These are phyloP conservation scores for Sycobia sp. DNA, from an alignment of 1,140 invertebrate genomes.

Conservation along the genomic window DNA sequence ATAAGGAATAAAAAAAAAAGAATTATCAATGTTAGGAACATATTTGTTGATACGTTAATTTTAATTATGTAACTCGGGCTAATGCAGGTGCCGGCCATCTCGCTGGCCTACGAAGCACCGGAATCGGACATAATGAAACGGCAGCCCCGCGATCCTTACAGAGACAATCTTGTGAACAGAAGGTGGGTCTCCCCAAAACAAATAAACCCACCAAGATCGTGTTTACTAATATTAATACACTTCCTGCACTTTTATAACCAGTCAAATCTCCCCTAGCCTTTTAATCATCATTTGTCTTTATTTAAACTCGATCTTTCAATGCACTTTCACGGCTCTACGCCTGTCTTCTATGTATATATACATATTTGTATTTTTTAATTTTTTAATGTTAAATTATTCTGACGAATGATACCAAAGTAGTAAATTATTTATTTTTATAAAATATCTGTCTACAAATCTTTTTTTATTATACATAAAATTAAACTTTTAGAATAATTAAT, in stretches of 20 bases:
- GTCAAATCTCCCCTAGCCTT: not conserved
- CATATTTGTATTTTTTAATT: no score
- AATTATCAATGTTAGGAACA: no score
- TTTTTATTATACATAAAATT: no score
- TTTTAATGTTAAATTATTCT: no score
- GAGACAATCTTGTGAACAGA: conserved; percentile 94
- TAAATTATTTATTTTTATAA: no score
- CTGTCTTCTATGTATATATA: no score
- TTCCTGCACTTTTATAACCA: conserved; percentile 23
- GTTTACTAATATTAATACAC: conserved; percentile 13
- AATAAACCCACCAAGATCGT: conserved; percentile 21
- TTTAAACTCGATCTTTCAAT: not conserved
- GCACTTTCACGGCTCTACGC: not conserved
- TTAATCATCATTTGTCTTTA: not conserved
- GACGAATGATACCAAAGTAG: no score
- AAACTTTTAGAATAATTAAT: no score
- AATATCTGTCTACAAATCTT: no score
- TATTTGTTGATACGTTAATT: conserved; percentile 21
- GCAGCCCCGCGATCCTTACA: conserved; percentile 89
- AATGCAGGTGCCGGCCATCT: conserved; percentile 89
- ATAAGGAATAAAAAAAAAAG: no score
- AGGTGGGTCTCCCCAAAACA: conserved; percentile 66
- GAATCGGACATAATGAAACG: conserved; percentile 98
- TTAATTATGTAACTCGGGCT: conserved; percentile 27
- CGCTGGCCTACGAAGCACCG: conserved; percentile 93